phyloP scores from a whole-genome alignment of 2,797 vertebrate genomes.

The Chaetophractus vellerosus region DNA sequence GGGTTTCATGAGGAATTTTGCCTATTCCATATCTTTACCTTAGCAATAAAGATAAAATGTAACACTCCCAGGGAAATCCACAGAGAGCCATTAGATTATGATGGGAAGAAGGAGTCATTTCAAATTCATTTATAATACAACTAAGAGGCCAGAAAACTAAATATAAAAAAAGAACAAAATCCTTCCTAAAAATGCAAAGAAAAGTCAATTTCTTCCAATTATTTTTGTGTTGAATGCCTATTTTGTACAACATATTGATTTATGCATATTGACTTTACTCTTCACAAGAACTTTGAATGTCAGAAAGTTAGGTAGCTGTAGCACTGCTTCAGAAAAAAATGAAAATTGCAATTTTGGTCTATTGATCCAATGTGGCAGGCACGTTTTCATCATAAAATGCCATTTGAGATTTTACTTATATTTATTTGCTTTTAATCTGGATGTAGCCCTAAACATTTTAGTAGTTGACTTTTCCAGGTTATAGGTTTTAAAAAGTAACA shows the following conservation, averaged over 20 bases:
- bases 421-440: not conserved
- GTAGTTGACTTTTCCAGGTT: not conserved
- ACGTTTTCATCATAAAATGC: constrained; percentile 21
- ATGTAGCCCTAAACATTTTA: not conserved
- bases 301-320: not conserved
- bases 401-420: not conserved
- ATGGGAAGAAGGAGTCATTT: not conserved
- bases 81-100: not conserved
- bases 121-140: not conserved
- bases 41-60: not conserved
- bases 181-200: not conserved
- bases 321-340: not conserved
- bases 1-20: not conserved
- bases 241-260: not conserved
- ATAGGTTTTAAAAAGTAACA: not conserved
- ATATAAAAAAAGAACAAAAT: not conserved
- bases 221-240: not conserved
- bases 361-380: not conserved
- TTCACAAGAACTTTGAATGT: not conserved
- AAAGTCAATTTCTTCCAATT: not conserved
- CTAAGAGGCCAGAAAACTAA: not conserved
- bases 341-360: not conserved
- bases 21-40: not conserved
- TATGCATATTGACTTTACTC: not conserved
- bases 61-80: not conserved